Percentiles rank a stretch among this genome's conserved stretches.
phyloP scores from a whole-genome alignment of 2,113 vertebrate genomes.

The Dermatemys mawii region DNA sequence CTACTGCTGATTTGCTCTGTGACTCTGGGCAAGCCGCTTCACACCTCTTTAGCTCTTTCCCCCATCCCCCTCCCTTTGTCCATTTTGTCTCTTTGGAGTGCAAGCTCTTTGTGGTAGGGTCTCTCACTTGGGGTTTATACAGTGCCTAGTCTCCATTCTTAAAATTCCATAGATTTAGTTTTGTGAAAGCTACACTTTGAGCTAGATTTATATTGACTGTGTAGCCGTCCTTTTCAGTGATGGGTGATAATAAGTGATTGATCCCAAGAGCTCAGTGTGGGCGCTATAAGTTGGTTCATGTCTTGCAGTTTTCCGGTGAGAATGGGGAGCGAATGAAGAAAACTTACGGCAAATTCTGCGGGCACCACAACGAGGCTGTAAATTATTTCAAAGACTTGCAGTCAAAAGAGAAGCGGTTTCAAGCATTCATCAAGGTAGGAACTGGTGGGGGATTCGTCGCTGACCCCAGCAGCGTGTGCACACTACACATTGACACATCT shows the following conservation, averaged over 20 bases:
- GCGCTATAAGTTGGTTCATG: background rate
- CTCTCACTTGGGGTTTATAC: background rate
- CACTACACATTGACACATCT: background rate
- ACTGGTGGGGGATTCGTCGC: background rate
- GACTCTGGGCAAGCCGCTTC: background rate
- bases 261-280: background rate
- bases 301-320: constrained; percentile 90
- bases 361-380: constrained; percentile 94
- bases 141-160: background rate
- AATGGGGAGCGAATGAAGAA: constrained; percentile 90
- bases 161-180: background rate
- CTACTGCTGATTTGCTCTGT: background rate
- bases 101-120: background rate
- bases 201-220: background rate
- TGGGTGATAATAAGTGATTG: background rate
- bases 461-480: accelerated
- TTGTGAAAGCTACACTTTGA: background rate
- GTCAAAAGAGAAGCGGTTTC: constrained; percentile 94
- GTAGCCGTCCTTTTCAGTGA: background rate
- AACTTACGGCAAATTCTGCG: constrained; percentile 93
- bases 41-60: background rate
- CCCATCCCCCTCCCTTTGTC: background rate
- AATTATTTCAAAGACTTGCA: constrained; percentile 94
- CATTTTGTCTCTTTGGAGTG: background rate
- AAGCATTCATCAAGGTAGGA: constrained; percentile 93